Conservation (phyloP, 2,888 invertebrate species). For the Catocala nupta region DNA sequence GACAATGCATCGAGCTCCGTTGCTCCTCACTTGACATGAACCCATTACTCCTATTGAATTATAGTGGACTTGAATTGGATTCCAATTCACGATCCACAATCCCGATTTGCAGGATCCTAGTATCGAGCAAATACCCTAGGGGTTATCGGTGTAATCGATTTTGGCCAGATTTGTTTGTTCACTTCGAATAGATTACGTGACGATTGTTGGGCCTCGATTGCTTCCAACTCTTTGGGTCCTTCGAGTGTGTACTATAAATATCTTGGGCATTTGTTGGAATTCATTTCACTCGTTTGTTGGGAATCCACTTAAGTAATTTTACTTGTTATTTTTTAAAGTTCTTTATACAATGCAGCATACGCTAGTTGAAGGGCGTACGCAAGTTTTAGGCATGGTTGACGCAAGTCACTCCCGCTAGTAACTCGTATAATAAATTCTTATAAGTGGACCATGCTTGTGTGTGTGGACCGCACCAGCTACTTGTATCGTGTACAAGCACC, state of each 20-base stretch:
- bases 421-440: no score
- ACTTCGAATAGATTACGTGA: conserved; percentile 70
- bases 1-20: conserved; percentile 40
- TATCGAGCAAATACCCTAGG: conserved; percentile 51
- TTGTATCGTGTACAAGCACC: no score
- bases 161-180: conserved; percentile 67
- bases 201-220: conserved; percentile 48
- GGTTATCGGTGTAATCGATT: conserved; percentile 63
- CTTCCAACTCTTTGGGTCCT: conserved; percentile 33
- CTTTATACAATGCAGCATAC: no score
- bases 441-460: no score
- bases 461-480: no score
- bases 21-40: conserved; percentile 27
- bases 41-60: conserved; percentile 49
- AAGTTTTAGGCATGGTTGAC: no score
- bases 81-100: conserved; percentile 38
- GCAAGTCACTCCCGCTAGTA: no score
- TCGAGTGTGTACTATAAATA: conserved; percentile 28
- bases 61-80: conserved; percentile 44
- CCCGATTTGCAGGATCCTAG: conserved; percentile 31
- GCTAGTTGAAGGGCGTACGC: background rate
- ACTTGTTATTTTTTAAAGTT: background rate
- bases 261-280: conserved; percentile 27
- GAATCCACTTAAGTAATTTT: background rate
- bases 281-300: conserved; percentile 13